These are phyloP conservation scores for Agrochola lota DNA, from an alignment of 2,888 invertebrate genomes.

Conservation along the genomic window DNA sequence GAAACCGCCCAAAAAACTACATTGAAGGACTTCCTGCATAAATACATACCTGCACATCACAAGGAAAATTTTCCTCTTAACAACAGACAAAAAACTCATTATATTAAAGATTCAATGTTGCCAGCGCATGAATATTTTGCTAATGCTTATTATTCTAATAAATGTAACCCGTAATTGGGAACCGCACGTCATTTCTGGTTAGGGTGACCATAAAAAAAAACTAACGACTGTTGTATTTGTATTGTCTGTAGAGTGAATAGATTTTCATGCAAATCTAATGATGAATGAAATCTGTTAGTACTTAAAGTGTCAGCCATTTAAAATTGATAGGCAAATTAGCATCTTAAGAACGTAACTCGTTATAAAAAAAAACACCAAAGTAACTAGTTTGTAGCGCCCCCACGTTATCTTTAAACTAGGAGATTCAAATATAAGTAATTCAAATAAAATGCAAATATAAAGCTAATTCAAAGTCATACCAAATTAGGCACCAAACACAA, in stretches of 20 bases:
- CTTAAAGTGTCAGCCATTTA: slow-evolving; percentile 13
- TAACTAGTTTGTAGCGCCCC: background rate
- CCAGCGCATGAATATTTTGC: slow-evolving; percentile 82
- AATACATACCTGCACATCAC: background rate
- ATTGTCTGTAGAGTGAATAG: slow-evolving; percentile 30
- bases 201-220: slow-evolving; percentile 74
- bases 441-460: background rate
- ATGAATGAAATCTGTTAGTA: slow-evolving; percentile 38
- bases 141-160: slow-evolving; percentile 85
- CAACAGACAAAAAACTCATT: slow-evolving; percentile 72
- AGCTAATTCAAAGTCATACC: background rate
- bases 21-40: slow-evolving; percentile 8
- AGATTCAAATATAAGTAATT: background rate
- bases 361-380: background rate
- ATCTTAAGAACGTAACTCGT: background rate
- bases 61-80: slow-evolving; percentile 47
- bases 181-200: slow-evolving; percentile 80
- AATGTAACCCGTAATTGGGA: slow-evolving; percentile 80
- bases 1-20: slow-evolving; percentile 14
- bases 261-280: slow-evolving; percentile 45
- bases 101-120: slow-evolving; percentile 80
- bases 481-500: background rate
- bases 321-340: slow-evolving; percentile 18
- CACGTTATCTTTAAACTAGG: background rate
- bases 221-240: slow-evolving; percentile 18